phyloP scores from a whole-genome alignment of 2,113 vertebrate genomes.

The Saccopteryx bilineata region DNA sequence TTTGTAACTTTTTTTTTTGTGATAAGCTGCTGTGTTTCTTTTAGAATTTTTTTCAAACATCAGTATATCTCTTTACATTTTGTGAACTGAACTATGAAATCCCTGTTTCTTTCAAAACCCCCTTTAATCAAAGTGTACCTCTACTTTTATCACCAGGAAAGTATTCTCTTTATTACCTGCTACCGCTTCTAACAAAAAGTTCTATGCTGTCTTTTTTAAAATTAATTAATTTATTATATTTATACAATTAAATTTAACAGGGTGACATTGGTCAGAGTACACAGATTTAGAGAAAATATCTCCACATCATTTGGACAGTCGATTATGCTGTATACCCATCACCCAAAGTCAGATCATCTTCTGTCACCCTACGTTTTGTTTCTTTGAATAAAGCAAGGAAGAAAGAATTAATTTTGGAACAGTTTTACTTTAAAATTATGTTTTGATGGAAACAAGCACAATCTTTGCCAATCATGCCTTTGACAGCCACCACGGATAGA shows the following conservation, averaged over 20 bases:
- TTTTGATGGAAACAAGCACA: background rate
- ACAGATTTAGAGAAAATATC: no score
- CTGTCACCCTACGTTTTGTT: no score
- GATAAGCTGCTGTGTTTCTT: background rate
- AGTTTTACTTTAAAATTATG: conserved; percentile 11
- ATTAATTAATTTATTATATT: no score
- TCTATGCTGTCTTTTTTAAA: background rate
- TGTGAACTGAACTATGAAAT: background rate
- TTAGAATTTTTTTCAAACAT: conserved; percentile 1
- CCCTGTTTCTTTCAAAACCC: background rate
- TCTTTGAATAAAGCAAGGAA: background rate
- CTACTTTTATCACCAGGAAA: background rate
- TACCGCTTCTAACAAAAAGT: background rate
- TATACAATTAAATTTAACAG: no score
- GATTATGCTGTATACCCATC: no score
- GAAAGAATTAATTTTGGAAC: background rate
- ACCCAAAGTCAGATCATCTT: no score
- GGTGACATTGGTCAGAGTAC: no score
- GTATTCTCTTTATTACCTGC: background rate
- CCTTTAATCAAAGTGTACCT: background rate
- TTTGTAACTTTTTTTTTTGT: background rate
- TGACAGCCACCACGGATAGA: background rate
- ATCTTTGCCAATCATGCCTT: conserved; percentile 32
- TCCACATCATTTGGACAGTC: no score
- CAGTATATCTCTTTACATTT: background rate